Conservation (phyloP, 2,113 vertebrate genomes). For the Psilopsiagon aurifrons region DNA sequence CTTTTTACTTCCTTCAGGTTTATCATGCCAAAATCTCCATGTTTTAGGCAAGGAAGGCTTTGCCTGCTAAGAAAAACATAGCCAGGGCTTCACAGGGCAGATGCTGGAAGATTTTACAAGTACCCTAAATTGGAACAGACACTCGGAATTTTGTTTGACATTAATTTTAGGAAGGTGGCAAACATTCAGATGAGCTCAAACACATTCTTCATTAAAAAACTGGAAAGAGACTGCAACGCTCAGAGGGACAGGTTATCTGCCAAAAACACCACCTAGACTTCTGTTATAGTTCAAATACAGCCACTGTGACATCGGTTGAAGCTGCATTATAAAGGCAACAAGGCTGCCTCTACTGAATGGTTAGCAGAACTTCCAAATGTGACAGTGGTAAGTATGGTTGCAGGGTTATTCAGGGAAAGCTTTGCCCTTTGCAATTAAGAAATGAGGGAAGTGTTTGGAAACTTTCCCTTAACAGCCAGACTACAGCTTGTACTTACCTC, state of each 20-base stretch:
- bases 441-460: not conserved
- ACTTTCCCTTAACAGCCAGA: not conserved
- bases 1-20: not conserved
- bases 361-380: not conserved
- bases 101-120: not conserved
- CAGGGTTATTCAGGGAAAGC: not conserved
- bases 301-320: not conserved
- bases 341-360: fast-evolving
- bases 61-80: not conserved
- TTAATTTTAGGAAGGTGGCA: not conserved
- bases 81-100: not conserved
- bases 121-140: not conserved
- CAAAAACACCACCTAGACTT: not conserved
- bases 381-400: not conserved
- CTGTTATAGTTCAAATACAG: not conserved
- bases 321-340: not conserved
- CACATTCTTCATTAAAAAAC: not conserved
- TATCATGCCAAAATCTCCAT: not conserved
- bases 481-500: not conserved
- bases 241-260: not conserved
- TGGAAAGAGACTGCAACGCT: not conserved
- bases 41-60: not conserved
- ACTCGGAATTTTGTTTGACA: not conserved
- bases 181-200: not conserved
- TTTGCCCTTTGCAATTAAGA: not conserved